Base-by-base conservation (phyloP, 1,140 invertebrate species). In the Stenopsyche tienmushanensis region DNA sequence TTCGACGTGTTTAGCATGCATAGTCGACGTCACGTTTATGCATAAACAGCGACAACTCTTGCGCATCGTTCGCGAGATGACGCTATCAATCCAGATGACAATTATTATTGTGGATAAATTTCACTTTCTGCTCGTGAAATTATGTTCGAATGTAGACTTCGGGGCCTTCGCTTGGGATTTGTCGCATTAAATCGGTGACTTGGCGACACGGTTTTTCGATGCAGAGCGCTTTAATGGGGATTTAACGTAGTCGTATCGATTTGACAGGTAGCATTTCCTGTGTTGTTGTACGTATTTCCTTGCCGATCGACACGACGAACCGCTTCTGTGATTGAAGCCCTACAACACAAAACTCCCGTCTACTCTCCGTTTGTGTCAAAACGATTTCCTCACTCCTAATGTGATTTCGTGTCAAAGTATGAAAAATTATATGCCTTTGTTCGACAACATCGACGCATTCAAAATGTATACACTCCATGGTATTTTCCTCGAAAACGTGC, bases 241-340 rank as follows among this genome's bases (percentile, higher is more conserved):
- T 55, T 55, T 55, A 55, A 55, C 39, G 24, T 58, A 58, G 47
- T 13, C 25, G 47, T 60, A 49, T 47, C 25, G 57, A 60, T 60
- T 60, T 60, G 57, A 60, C 57, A 60, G 42, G 44, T 17, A 21
- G 10, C 41, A 34, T 60, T 47, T 60, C 26, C 53, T 25, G 26
- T 21, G n/a, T n/a, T 41, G 34, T 25, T 25, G 42, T 47, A 23
- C 15, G 15, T 26, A 1, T 57, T 57, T 39, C 10, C 20, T 57
- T 42, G 23, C 50, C 23, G n/a, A n/a, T n/a, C n/a, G n/a, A 15
- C 29, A 13, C 53, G 53, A 34, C 44, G 57, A 29, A 25, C 13
- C 41, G 13, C 21, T 21, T 47, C 15, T 26, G 17, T 9, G 54
- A 44, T 20, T 24, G 57, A 60, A 60, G 57, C 57, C 57, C 21